Evolutionary conservation across 2,888 invertebrate genomes (phyloP), one percentile per base, ranked within the genome.

Genomic region (Tubulanus polymorphus): DNA sequence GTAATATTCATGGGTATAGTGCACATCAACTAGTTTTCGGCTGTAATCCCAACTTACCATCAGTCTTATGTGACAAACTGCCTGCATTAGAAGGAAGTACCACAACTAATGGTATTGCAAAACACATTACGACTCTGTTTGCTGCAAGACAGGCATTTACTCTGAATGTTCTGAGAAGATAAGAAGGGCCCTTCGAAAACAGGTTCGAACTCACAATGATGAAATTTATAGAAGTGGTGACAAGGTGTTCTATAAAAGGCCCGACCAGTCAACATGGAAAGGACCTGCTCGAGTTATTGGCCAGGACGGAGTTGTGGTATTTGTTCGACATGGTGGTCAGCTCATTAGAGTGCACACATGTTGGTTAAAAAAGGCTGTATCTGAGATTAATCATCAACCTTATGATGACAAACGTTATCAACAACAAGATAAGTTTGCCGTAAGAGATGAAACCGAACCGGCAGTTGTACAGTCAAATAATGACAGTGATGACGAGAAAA

Each of bases 251-350:
- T 63, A 66, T 49, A 65, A 64, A 41, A 30, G 61, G 27, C 61
- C 61, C 25, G 62, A 59, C 1, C 53, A 53, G 45, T 58, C 62
- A 1, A 25, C 51, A 27, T 64, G 62, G 61, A 51, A 57, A 20
- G 57, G 61, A 1, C 63, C 51, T 61, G 61, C 55, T 57, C 69
- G 59, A 56, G 68, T 61, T 37, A 63, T 62, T 49, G 68, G 56
- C 54, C 66, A 64, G 53, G 62, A 65, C 57, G 64, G 64, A 28
- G 65, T 64, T 56, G 61, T 66, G 3, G 51, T 64, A 0, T 65
- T 63, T 60, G 62, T 66, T 2, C 37, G 61, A 18, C 63, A 57
- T 54, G 65, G 65, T 12, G 60, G 56, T 25, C 54, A 57, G 2
- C 66, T 64, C 62, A 62, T 66, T 1, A 48, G 63, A 29, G 59